Evolutionary conservation across 2,113 vertebrate species (phyloP).

Genomic region (Silurus asotus): DNA sequence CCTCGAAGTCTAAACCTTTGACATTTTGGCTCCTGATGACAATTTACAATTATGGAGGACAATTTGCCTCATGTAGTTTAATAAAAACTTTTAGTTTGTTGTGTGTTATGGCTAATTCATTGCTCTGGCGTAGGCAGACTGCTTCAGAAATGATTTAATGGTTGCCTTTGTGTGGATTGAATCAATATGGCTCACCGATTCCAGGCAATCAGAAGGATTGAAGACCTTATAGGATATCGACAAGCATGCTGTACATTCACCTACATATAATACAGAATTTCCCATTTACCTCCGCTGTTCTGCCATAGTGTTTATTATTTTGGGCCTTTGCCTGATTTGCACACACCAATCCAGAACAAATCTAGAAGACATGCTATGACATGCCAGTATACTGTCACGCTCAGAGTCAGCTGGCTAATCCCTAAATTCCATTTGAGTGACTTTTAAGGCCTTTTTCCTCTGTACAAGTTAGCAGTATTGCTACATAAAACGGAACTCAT

Average conservation of each 20-base stretch:
- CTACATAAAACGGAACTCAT: not conserved
- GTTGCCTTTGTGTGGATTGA: not conserved
- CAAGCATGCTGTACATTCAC: conserved; percentile 5
- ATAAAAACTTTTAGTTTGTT: not conserved
- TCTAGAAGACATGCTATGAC: conserved; percentile 6
- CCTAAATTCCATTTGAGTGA: conserved; percentile 9
- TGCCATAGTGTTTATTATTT: not conserved
- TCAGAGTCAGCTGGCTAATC: conserved; percentile 33
- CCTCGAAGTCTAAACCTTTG: not conserved
- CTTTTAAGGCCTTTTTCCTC: not conserved
- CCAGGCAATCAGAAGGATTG: conserved; percentile 2
- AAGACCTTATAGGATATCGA: conserved; percentile 12
- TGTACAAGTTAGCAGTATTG: not conserved
- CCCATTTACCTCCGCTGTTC: not conserved
- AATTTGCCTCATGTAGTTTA: not conserved
- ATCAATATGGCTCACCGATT: conserved; percentile 4
- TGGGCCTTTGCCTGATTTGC: not conserved
- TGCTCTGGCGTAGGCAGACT: not conserved
- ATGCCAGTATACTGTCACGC: not conserved
- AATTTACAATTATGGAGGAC: not conserved
- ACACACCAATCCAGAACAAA: not conserved
- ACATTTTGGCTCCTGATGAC: not conserved
- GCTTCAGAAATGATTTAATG: not conserved
- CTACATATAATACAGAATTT: conserved; percentile 6
- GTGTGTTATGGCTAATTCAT: not conserved